Percentiles rank a stretch among this genome's conserved stretches.
Evolutionary conservation across 1,140 invertebrate species (phyloP).

Genomic region (Trissolcus basalis): DNA sequence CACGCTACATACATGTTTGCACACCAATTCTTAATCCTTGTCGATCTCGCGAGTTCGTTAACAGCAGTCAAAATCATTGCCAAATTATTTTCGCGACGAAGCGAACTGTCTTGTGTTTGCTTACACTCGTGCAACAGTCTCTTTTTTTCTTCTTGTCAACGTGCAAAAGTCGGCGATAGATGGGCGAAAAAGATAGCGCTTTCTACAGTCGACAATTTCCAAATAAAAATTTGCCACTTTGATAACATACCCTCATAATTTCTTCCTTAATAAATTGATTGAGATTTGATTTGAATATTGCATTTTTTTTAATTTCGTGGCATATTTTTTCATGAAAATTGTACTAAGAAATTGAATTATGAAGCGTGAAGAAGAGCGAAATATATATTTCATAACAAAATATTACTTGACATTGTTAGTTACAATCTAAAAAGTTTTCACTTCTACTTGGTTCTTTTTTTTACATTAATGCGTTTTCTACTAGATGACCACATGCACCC

Average conservation of each 20-base stretch:
- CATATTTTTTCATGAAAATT: slow-evolving; percentile 10
- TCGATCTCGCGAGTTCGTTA: slow-evolving; percentile 61
- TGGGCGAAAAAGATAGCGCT: slow-evolving; percentile 35
- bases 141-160: neutral
- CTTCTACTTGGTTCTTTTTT: slow-evolving; percentile 1
- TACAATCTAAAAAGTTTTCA: slow-evolving; percentile 26
- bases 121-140: slow-evolving; percentile 26
- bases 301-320: neutral
- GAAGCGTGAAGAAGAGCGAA: slow-evolving; percentile 35
- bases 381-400: slow-evolving; percentile 23
- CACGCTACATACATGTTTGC: slow-evolving; percentile 66
- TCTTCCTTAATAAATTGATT: neutral
- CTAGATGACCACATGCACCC: slow-evolving; percentile 48
- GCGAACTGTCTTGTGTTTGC: slow-evolving; percentile 30
- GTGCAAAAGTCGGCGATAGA: slow-evolving; percentile 45
- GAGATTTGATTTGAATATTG: neutral
- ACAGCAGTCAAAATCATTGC: slow-evolving; percentile 64
- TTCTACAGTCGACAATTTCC: slow-evolving; percentile 16
- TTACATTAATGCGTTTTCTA: slow-evolving; percentile 31
- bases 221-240: slow-evolving; percentile 18
- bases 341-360: neutral
- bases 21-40: slow-evolving; percentile 63
- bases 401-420: slow-evolving; percentile 54
- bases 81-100: slow-evolving; percentile 51
- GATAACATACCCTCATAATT: slow-evolving; percentile 1